A percentile compares a stretch with the other conserved stretches of the same genome.
Conservation (phyloP, 2,113 vertebrate species). For the Cranoglanis bouderius region DNA sequence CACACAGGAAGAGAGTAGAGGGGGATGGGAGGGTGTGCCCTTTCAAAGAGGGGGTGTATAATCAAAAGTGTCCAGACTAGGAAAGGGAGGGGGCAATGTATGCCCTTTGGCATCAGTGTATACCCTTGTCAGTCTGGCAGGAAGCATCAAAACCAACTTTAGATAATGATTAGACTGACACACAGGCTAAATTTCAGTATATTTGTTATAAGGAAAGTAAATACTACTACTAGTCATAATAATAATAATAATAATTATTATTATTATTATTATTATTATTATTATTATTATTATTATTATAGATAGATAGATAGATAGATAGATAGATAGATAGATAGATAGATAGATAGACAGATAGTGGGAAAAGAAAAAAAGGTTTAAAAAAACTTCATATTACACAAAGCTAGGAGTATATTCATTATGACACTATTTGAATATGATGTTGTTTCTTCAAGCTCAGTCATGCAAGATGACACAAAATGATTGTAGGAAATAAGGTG, state of each 20-base stretch:
- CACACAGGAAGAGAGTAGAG: conserved; percentile 50
- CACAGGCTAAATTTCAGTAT: conserved; percentile 65
- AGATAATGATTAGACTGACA: conserved; percentile 69
- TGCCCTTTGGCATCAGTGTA: conserved; percentile 73
- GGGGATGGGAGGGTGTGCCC: conserved; percentile 59
- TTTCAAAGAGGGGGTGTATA: conserved; percentile 45
- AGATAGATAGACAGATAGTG: not conserved
- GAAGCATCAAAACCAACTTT: conserved; percentile 10
- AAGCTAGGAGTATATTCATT: not conserved
- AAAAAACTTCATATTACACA: not conserved
- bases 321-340: not conserved
- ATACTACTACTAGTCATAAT: not conserved
- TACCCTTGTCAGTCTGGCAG: conserved; percentile 39
- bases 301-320: not conserved
- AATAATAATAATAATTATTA: conserved; percentile 13
- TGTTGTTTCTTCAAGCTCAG: conserved; percentile 15
- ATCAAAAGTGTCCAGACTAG: conserved; percentile 38
- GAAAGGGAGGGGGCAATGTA: conserved; percentile 51
- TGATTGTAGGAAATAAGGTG: not conserved
- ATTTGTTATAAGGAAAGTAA: conserved; percentile 12
- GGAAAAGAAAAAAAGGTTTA: not conserved
- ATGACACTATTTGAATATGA: conserved; percentile 16
- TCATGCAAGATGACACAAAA: conserved; percentile 33
- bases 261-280: too few relatives aligned
- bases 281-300: too few relatives aligned